Percentiles rank a stretch among this genome's conserved stretches.
These are phyloP conservation scores for Nyctibius bracteatus DNA, from an alignment of 2,113 vertebrate species.

Conservation along the genomic window DNA sequence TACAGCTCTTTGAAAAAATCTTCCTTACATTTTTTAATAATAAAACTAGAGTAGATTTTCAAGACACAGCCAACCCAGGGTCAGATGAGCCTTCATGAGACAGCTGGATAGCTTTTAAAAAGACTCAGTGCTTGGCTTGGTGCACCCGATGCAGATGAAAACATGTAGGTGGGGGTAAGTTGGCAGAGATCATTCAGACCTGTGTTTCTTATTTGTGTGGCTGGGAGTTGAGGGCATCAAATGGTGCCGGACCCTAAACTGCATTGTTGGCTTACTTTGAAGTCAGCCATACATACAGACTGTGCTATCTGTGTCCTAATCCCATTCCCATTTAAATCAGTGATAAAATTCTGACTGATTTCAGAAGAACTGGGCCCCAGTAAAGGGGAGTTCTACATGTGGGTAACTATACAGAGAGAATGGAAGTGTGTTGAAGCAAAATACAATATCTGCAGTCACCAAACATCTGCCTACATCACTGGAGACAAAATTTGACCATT, in stretches of 20 bases:
- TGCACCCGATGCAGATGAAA: background rate
- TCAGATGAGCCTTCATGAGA: background rate
- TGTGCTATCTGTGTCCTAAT: background rate
- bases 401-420: background rate
- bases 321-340: background rate
- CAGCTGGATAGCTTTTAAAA: background rate
- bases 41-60: background rate
- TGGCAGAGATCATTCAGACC: background rate
- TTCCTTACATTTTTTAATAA: background rate
- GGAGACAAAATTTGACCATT: background rate
- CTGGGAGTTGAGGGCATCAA: background rate
- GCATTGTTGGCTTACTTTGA: background rate
- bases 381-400: background rate
- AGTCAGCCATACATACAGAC: background rate
- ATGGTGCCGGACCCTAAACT: background rate
- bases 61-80: background rate
- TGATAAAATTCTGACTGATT: background rate
- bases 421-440: background rate
- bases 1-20: background rate
- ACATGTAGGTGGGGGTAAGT: accelerated
- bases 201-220: background rate
- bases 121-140: background rate
- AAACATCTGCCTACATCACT: background rate
- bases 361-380: background rate
- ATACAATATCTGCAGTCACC: background rate